phyloP scores from a whole-genome alignment of 2,797 vertebrate genomes.

The Oreortyx pictus region DNA sequence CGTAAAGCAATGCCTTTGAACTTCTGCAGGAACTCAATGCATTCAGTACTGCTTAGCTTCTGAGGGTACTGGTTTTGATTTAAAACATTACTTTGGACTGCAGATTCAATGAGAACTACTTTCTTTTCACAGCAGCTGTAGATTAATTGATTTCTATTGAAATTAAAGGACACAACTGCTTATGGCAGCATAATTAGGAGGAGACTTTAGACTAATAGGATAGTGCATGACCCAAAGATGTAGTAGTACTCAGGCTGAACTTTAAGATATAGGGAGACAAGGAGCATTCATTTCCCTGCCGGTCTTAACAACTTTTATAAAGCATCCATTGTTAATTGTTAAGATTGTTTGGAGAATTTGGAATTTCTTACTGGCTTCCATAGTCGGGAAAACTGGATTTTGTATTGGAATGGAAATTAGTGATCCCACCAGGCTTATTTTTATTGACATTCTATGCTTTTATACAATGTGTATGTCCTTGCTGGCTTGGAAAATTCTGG shows the following conservation, averaged over 20 bases:
- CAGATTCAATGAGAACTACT: not conserved
- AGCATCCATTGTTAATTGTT: not conserved
- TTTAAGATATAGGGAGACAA: not conserved
- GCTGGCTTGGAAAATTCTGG: conserved; percentile 13
- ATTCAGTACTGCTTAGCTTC: not conserved
- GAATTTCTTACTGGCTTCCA: not conserved
- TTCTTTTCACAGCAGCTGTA: not conserved
- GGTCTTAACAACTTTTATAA: not conserved
- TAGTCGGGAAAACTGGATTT: not conserved
- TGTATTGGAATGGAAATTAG: not conserved
- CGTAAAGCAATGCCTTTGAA: not conserved
- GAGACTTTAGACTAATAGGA: not conserved
- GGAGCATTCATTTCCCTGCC: not conserved
- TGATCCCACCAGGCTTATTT: not conserved
- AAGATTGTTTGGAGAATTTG: not conserved
- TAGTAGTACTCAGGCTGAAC: not conserved
- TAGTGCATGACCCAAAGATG: not conserved
- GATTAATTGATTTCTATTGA: not conserved
- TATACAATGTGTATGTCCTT: not conserved
- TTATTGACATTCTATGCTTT: not conserved
- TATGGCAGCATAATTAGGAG: not conserved
- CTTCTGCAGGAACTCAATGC: not conserved
- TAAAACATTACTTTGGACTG: not conserved
- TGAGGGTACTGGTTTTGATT: not conserved
- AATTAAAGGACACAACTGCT: not conserved